Evolutionary conservation across 2,888 invertebrate genomes (phyloP), one percentile per base, ranked within the genome.

Genomic region (Ceramica pisi): DNA sequence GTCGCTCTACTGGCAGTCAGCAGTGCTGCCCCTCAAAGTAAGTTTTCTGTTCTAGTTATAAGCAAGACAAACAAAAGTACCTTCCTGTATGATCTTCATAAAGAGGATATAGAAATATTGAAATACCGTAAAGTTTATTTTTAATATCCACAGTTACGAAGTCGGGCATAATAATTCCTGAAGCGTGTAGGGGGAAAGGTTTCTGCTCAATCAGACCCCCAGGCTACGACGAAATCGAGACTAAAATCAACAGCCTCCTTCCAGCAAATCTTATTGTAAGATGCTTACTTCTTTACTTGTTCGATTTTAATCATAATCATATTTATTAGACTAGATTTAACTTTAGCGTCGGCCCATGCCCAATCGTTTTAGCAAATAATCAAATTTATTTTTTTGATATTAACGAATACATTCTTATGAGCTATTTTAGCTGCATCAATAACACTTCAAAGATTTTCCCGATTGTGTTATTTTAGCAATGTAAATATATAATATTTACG

Each of bases 191-290:
- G 1, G 75, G 61, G 1, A 50, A 69, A 7, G 65, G 68, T 12
- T 85, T 83, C 48, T 88, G 88, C 56, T 41, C 66, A 3, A 55
- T 67, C 19, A 80, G 63, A 66, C 88, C 88, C 0, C 23, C 64
- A 14, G 74, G 80, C 1, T 88, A 85, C 16, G 82, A 86, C 1
- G n/a, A 61, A 44, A 71, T 83, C 1, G 77, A 85, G 21, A 35
- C 59, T 4, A 46, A 64, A 12, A 80, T 88, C 16, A 69, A 86
- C n/a, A 31, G 38, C 0, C 56, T 71, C 0, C 46, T 87, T 6
- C 72, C 78, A 0, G n/a, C 21, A 7, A 2, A 53, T 38, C 12
- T 72, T 7, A 26, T 61, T 50, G 71, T 71, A 75, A 72, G 80
- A 35, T 44, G 50, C 16, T 55, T 46, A 23, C 46, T 46, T 46